These are phyloP conservation scores for Eumerus sabulonum DNA, from an alignment of 2,888 invertebrate genomes.

Conservation along the genomic window DNA sequence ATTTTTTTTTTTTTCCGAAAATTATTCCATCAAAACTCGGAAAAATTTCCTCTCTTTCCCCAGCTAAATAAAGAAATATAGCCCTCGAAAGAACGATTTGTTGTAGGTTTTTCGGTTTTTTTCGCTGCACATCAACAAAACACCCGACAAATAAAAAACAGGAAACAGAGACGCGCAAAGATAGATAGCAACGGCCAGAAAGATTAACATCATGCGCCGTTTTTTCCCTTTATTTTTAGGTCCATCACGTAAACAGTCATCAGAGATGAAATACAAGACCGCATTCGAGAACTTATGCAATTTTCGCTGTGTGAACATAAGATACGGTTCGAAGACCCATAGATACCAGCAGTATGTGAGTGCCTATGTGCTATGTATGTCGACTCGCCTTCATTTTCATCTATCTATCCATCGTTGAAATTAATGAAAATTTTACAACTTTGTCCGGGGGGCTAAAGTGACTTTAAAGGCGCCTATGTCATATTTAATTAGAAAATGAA, in stretches of 20 bases:
- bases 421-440: slow-evolving; percentile 56
- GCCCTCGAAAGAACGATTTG: slow-evolving; percentile 1
- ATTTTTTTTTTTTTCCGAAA: too few species aligned
- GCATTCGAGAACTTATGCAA: slow-evolving; percentile 60
- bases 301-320: slow-evolving; percentile 36
- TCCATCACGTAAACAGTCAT: slow-evolving; percentile 43
- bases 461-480: slow-evolving; percentile 30
- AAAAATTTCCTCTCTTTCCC: too few species aligned
- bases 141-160: slow-evolving; percentile 27
- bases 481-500: slow-evolving; percentile 46
- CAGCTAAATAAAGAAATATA: slow-evolving; percentile 1
- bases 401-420: slow-evolving; percentile 25
- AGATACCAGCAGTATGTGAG: too few species aligned
- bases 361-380: too few species aligned
- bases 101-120: slow-evolving; percentile 34
- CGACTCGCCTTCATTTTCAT: slow-evolving; percentile 25
- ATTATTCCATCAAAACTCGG: too few species aligned
- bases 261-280: slow-evolving; percentile 8
- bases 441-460: slow-evolving; percentile 37
- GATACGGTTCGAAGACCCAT: not conserved
- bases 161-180: slow-evolving; percentile 1
- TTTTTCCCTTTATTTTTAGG: slow-evolving; percentile 56
- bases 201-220: slow-evolving; percentile 30
- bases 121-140: slow-evolving; percentile 56
- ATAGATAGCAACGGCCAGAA: not conserved